Evolutionary conservation across 2,797 vertebrate species (phyloP).

Genomic region (Gymnodraco acuticeps): DNA sequence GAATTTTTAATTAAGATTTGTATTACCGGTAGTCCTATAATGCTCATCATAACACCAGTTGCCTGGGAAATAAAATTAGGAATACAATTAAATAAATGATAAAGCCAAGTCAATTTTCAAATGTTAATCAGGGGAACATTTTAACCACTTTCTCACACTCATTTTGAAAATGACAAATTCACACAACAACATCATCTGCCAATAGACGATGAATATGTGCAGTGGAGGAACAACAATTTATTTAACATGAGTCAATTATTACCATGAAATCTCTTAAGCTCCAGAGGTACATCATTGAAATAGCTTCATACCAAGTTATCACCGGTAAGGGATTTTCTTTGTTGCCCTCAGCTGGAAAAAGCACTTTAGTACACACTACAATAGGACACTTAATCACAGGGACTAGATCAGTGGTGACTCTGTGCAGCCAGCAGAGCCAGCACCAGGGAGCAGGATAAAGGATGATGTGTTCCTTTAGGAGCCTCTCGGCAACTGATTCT

Average conservation of each 20-base stretch:
- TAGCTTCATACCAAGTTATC: slow-evolving; percentile 32
- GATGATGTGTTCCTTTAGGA: slow-evolving; percentile 31
- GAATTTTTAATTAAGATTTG: not conserved
- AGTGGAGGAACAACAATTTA: slow-evolving; percentile 11
- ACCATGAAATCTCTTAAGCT: slow-evolving; percentile 28
- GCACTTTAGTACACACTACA: slow-evolving; percentile 16
- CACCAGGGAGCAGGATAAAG: slow-evolving; percentile 39
- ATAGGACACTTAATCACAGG: slow-evolving; percentile 47
- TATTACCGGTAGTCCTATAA: not conserved
- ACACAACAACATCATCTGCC: slow-evolving; percentile 5
- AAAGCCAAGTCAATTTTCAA: not conserved
- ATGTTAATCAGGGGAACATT: slow-evolving; percentile 12
- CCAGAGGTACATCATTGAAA: slow-evolving; percentile 30
- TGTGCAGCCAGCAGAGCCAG: slow-evolving; percentile 24
- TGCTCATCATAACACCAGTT: not conserved
- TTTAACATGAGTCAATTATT: slow-evolving; percentile 2
- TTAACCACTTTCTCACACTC: not conserved
- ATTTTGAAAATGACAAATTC: slow-evolving; percentile 6
- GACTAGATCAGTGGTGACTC: slow-evolving; percentile 37
- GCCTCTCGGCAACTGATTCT: slow-evolving; percentile 32
- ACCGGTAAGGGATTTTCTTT: slow-evolving; percentile 23
- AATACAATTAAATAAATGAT: not conserved
- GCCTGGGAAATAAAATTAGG: slow-evolving; percentile 1
- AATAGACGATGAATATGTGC: slow-evolving; percentile 9
- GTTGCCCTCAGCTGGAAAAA: slow-evolving; percentile 28